Evolutionary conservation across 2,113 vertebrate genomes (phyloP).

Genomic region (Paramisgurnus dabryanus): DNA sequence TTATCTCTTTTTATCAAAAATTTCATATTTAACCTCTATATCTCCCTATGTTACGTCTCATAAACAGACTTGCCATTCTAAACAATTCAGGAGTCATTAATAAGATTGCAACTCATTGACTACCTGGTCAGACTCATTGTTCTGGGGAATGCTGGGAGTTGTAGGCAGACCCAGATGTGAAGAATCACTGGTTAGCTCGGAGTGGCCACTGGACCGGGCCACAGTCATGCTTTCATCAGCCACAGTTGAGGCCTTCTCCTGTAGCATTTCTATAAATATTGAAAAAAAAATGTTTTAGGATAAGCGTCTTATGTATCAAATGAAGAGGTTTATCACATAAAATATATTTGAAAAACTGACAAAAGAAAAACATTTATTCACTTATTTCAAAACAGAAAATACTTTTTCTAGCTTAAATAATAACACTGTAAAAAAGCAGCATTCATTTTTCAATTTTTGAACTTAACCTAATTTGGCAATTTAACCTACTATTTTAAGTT

Average conservation of each 20-base stretch:
- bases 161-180: conserved; percentile 78
- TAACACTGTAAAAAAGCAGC: background rate
- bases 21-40: background rate
- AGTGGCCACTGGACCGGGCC: conserved; percentile 74
- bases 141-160: conserved; percentile 78
- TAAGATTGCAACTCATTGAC: background rate
- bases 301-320: no score
- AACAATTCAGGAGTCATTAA: background rate
- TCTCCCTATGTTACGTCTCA: background rate
- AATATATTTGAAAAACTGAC: no score
- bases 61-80: background rate
- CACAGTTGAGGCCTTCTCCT: conserved; percentile 91
- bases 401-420: background rate
- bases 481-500: no score
- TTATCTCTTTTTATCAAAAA: background rate
- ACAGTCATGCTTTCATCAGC: conserved; percentile 85
- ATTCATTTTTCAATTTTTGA: no score
- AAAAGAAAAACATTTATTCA: background rate
- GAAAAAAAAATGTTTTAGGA: background rate
- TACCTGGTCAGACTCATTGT: conserved; percentile 90
- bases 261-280: conserved; percentile 87
- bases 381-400: background rate
- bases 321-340: no score
- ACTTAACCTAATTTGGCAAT: no score
- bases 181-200: conserved; percentile 76